Conservation (phyloP, 2,888 invertebrate species). For the Pyrgus malvae region DNA sequence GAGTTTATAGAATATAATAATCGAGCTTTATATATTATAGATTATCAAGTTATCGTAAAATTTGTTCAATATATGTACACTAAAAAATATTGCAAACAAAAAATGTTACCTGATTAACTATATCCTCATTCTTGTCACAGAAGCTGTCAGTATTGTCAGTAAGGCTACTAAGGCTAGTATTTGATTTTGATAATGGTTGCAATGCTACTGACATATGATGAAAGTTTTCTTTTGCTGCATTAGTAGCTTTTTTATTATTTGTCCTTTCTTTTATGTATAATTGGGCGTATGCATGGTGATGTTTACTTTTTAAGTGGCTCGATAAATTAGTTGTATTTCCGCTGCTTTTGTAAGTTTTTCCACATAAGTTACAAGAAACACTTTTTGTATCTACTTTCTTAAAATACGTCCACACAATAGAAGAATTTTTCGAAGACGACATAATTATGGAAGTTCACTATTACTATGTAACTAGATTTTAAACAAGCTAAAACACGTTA, state of each 20-base stretch:
- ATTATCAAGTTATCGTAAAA: no score
- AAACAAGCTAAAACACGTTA: background rate
- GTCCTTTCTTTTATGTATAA: slow-evolving; percentile 8
- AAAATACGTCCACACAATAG: slow-evolving; percentile 19
- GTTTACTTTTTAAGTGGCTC: slow-evolving; percentile 10
- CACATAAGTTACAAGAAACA: slow-evolving; percentile 19
- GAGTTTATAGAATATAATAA: no score
- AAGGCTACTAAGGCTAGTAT: slow-evolving; percentile 6
- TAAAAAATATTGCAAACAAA: no score
- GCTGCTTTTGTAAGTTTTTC: slow-evolving; percentile 5
- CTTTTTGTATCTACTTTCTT: slow-evolving; percentile 13
- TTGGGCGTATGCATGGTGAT: slow-evolving; percentile 12
- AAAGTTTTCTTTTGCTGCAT: slow-evolving; percentile 6
- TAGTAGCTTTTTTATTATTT: slow-evolving; percentile 8
- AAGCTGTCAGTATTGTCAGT: no score
- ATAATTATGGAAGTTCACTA: background rate
- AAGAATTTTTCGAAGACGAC: slow-evolving; percentile 11
- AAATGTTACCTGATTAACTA: no score
- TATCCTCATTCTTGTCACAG: no score
- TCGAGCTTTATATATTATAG: no score
- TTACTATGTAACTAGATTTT: slow-evolving; percentile 13
- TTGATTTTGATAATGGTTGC: slow-evolving; percentile 7
- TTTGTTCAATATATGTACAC: no score
- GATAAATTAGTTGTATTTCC: slow-evolving; percentile 1
- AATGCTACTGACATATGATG: slow-evolving; percentile 6